These are phyloP conservation scores for Acipenser ruthenus DNA, from an alignment of 2,797 vertebrate species.

Conservation along the genomic window DNA sequence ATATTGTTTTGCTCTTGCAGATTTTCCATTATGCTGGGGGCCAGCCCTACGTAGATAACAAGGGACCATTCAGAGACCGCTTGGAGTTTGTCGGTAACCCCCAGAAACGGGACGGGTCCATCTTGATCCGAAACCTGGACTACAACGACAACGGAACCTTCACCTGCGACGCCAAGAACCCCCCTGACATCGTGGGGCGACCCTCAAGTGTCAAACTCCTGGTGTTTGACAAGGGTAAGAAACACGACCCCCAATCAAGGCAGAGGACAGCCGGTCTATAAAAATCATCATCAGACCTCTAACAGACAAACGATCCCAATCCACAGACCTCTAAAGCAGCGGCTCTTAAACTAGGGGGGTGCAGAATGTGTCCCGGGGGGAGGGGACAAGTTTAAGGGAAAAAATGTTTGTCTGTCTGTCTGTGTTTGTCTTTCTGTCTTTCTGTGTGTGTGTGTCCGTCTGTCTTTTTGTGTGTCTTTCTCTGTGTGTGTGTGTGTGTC, in stretches of 20 bases:
- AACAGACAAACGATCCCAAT: neutral
- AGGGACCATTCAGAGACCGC: constrained; percentile 79
- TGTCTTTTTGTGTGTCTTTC: no score
- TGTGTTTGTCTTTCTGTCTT: no score
- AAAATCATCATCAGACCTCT: neutral
- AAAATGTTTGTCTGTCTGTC: no score
- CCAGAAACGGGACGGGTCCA: constrained; percentile 77
- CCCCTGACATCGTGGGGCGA: constrained; percentile 87
- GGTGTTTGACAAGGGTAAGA: constrained; percentile 80
- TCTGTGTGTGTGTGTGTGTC: no score
- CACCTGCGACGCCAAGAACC: constrained; percentile 94
- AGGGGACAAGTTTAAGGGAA: no score
- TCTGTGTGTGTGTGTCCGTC: no score
- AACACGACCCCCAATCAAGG: neutral
- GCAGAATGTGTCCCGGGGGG: no score
- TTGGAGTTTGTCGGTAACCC: constrained; percentile 88
- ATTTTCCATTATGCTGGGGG: constrained; percentile 86
- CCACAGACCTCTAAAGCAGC: neutral
- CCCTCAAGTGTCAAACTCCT: constrained; percentile 85
- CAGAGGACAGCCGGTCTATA: neutral
- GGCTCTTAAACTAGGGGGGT: no score
- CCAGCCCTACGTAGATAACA: constrained; percentile 74
- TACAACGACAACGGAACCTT: constrained; percentile 87
- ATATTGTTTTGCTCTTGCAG: constrained; percentile 39
- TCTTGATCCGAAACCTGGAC: constrained; percentile 77